Evolutionary conservation across 2,888 invertebrate species (phyloP).

Genomic region (Latrodectus hesperus): DNA sequence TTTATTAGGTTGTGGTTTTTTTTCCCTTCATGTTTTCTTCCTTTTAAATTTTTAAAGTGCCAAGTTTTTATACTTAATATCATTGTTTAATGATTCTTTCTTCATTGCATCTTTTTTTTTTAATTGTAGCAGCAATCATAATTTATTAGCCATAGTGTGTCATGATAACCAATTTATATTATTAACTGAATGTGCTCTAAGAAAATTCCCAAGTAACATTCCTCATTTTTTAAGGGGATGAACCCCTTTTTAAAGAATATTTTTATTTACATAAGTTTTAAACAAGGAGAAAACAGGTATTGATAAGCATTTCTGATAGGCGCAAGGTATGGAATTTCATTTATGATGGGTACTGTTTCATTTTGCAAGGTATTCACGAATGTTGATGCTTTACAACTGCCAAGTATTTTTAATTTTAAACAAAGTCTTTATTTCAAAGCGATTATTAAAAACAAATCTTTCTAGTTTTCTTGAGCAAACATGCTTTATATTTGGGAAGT

Average conservation of each 20-base stretch:
- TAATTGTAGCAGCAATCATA: not conserved
- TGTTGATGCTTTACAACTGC: constrained; percentile 9
- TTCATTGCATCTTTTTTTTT: constrained; percentile 9
- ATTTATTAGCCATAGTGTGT: not conserved
- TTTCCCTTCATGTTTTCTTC: not conserved
- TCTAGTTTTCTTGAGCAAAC: not conserved
- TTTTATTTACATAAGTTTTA: not conserved
- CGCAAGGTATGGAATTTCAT: not conserved
- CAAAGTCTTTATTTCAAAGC: not conserved
- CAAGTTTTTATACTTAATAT: constrained; percentile 19
- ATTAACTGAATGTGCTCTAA: too few relatives aligned
- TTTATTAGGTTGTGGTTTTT: not conserved
- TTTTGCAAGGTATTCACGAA: not conserved
- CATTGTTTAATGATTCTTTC: not conserved
- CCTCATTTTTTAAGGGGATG: constrained; percentile 39
- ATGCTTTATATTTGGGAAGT: too few relatives aligned
- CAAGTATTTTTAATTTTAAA: not conserved
- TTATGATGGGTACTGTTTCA: not conserved
- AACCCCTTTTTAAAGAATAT: constrained; percentile 40
- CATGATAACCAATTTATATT: constrained; percentile 8
- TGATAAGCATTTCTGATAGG: not conserved
- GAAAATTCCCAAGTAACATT: constrained; percentile 14
- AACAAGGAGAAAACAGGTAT: constrained; percentile 60
- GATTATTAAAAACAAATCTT: not conserved
- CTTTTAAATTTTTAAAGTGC: constrained; percentile 6